phyloP scores from a whole-genome alignment of 2,113 vertebrate species.

The pig (Sus scrofa) region T2T-Sscrofa CM000820.6:51955001-51955500 shows the following conservation, averaged over 20 bases:
- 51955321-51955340: neutral
- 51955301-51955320: neutral
- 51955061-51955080: slow-evolving; percentile 67
- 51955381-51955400: neutral
- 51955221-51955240: neutral
- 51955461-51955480: no score
- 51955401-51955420: neutral
- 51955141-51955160: neutral
- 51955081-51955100: slow-evolving; percentile 49
- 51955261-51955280: neutral
- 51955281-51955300: fast-evolving
- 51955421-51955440: neutral
- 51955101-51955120: neutral
- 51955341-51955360: neutral
- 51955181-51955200: neutral
- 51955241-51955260: neutral
- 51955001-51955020: slow-evolving; percentile 68
- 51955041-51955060: slow-evolving; percentile 71
- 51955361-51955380: neutral
- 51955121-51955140: neutral
- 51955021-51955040: slow-evolving; percentile 71
- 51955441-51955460: neutral
- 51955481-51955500: neutral
- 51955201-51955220: neutral
- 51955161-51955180: neutral